Evolutionary conservation across 1,140 invertebrate genomes (phyloP).

Genomic region (Drosophila eugracilis): DNA sequence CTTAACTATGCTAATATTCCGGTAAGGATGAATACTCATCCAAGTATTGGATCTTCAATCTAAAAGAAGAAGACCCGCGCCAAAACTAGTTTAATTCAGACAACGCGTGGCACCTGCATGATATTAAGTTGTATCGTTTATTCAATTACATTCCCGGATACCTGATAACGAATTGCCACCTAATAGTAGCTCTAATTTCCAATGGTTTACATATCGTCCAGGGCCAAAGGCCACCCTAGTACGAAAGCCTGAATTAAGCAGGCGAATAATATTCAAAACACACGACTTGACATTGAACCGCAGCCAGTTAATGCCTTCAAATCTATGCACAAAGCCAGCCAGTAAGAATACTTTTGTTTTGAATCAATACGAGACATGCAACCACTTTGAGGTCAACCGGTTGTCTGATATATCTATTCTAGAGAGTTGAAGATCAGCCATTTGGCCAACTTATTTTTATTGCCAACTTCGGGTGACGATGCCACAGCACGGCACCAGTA

Average conservation of each 20-base stretch:
- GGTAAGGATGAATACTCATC: constrained; percentile 71
- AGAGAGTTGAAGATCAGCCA: constrained; percentile 40
- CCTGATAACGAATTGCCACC: background rate
- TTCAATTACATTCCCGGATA: background rate
- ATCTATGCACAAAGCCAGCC: constrained; percentile 34
- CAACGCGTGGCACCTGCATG: constrained; percentile 44
- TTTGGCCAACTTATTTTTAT: constrained; percentile 11
- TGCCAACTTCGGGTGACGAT: background rate
- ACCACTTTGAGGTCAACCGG: constrained; percentile 75
- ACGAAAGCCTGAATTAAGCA: constrained; percentile 11
- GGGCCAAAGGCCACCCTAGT: constrained; percentile 7
- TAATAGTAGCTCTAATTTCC: constrained; percentile 1
- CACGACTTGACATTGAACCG: constrained; percentile 67
- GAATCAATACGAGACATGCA: constrained; percentile 61
- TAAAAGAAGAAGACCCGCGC: constrained; percentile 12
- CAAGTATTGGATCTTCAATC: constrained; percentile 7
- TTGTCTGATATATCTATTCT: constrained; percentile 62
- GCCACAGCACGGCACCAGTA: background rate
- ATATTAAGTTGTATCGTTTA: constrained; percentile 1
- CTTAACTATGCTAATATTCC: constrained; percentile 79
- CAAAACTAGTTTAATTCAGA: constrained; percentile 34
- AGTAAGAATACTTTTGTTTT: constrained; percentile 72
- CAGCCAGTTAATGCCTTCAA: constrained; percentile 51
- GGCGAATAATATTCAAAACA: constrained; percentile 49
- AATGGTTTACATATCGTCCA: background rate